A percentile compares a stretch with the other conserved stretches of the same genome.
phyloP scores from a whole-genome alignment of 2,113 vertebrate species.

The Nansenia antarctica region DNA sequence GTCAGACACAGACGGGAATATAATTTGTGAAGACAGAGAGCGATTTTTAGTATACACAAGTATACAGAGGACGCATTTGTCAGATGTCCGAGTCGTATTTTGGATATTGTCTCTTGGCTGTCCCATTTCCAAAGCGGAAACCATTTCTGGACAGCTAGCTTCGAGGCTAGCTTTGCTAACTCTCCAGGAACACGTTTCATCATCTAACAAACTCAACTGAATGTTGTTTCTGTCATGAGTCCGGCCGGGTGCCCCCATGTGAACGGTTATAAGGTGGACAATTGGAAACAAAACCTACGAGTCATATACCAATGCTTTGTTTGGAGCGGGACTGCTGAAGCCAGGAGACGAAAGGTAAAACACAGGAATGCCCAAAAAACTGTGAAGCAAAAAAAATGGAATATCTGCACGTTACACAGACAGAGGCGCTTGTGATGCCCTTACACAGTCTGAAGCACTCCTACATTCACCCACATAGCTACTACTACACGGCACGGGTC shows the following conservation, averaged over 20 bases:
- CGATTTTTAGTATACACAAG: background rate
- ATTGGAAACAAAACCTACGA: slow-evolving; percentile 97
- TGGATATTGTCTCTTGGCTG: slow-evolving; percentile 73
- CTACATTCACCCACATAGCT: slow-evolving; percentile 17
- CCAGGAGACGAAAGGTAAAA: slow-evolving; percentile 94
- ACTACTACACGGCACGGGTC: background rate
- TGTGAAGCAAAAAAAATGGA: slow-evolving; percentile 26
- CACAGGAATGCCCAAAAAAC: slow-evolving; percentile 13
- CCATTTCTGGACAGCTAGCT: slow-evolving; percentile 69
- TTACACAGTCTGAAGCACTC: slow-evolving; percentile 41
- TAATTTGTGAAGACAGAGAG: slow-evolving; percentile 22
- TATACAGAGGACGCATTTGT: slow-evolving; percentile 47
- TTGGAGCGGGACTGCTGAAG: slow-evolving; percentile 94
- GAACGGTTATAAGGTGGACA: slow-evolving; percentile 98
- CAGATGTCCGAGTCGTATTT: slow-evolving; percentile 67
- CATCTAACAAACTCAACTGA: slow-evolving; percentile 65
- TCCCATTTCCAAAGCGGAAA: slow-evolving; percentile 74
- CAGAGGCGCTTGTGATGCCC: slow-evolving; percentile 24
- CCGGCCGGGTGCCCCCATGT: slow-evolving; percentile 97
- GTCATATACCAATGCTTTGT: slow-evolving; percentile 99
- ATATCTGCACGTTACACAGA: slow-evolving; percentile 36
- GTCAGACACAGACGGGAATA: slow-evolving; percentile 56
- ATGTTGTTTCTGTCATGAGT: slow-evolving; percentile 88
- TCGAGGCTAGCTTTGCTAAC: slow-evolving; percentile 64
- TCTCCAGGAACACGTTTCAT: slow-evolving; percentile 69